phyloP scores from a whole-genome alignment of 1,140 invertebrate genomes.

The Varroa destructor region DNA sequence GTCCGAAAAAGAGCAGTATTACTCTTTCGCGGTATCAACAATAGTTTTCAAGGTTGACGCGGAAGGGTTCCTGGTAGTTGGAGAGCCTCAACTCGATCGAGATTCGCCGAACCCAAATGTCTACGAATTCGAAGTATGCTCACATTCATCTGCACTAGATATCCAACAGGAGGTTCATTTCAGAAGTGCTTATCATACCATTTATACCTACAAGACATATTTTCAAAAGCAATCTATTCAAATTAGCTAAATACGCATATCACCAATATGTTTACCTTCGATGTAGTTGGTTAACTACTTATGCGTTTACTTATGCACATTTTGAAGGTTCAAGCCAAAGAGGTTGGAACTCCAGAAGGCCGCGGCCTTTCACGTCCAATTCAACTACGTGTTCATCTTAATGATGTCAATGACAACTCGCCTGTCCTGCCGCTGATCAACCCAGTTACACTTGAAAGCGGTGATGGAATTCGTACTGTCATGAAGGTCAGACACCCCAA shows the following conservation, averaged over 20 bases:
- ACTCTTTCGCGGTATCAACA: slow-evolving; percentile 68
- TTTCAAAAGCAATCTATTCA: neutral
- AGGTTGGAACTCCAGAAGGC: slow-evolving; percentile 49
- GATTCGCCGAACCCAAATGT: slow-evolving; percentile 70
- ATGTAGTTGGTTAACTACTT: no score
- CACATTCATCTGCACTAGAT: neutral
- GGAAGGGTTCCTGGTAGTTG: slow-evolving; percentile 58
- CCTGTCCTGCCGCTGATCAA: slow-evolving; percentile 59
- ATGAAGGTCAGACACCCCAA: slow-evolving; percentile 46
- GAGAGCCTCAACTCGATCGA: slow-evolving; percentile 65
- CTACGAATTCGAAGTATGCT: slow-evolving; percentile 58
- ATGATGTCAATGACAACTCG: slow-evolving; percentile 72
- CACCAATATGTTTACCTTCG: no score
- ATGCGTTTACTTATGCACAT: neutral
- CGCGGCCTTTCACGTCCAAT: slow-evolving; percentile 63
- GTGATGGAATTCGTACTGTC: slow-evolving; percentile 58
- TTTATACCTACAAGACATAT: slow-evolving; percentile 2
- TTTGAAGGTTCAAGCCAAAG: slow-evolving; percentile 54
- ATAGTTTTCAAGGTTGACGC: slow-evolving; percentile 63
- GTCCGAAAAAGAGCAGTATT: slow-evolving; percentile 38
- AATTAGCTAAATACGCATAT: no score
- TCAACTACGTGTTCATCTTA: slow-evolving; percentile 58
- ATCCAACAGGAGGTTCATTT: neutral
- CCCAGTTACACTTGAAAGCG: slow-evolving; percentile 63
- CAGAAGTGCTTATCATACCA: neutral